Percentiles rank a stretch among this genome's conserved stretches.
Evolutionary conservation across 2,797 vertebrate genomes (phyloP).

Genomic region (Enteromius treurensis): DNA sequence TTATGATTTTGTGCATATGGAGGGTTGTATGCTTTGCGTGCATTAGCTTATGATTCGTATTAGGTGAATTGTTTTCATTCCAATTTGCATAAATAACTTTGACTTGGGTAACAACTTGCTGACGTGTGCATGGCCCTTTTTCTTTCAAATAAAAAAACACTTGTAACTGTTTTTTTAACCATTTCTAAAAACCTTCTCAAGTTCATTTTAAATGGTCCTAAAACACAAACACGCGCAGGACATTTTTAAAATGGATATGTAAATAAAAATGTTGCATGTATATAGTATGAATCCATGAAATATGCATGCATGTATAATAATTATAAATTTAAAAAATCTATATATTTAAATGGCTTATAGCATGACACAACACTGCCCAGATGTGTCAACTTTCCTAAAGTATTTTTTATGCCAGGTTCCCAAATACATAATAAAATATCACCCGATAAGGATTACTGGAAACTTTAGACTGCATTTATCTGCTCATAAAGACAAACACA

Average conservation of each 20-base stretch:
- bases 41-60: constrained; percentile 6
- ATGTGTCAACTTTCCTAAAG: not conserved
- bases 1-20: constrained; percentile 9
- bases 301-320: not conserved
- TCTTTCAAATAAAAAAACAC: not conserved
- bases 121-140: not conserved
- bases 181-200: not conserved
- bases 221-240: not conserved
- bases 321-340: not conserved
- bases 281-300: not conserved
- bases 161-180: not conserved
- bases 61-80: not conserved
- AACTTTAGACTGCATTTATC: constrained; percentile 9
- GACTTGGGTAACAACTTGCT: not conserved
- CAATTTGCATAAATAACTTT: not conserved
- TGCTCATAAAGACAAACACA: constrained; percentile 23
- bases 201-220: not conserved
- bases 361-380: not conserved
- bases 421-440: not conserved
- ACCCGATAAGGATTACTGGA: not conserved
- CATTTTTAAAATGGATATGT: not conserved
- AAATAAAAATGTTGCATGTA: not conserved
- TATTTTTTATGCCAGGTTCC: not conserved
- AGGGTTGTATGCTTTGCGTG: not conserved
- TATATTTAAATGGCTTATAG: not conserved